Percentiles rank a stretch among this genome's conserved stretches.
Evolutionary conservation across 1,140 invertebrate genomes (phyloP).

Genomic region (Drosophila sechellia): DNA sequence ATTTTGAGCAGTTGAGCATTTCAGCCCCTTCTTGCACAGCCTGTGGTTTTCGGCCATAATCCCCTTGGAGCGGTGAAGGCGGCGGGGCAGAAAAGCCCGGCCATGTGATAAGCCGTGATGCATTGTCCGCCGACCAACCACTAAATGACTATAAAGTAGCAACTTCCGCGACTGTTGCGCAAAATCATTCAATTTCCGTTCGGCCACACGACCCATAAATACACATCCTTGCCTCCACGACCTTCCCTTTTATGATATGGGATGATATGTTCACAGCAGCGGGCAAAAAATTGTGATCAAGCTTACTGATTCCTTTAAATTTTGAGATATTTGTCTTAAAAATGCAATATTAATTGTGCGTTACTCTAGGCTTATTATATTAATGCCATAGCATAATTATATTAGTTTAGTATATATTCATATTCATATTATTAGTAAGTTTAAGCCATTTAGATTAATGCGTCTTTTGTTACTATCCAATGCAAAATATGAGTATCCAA

Average conservation of each 20-base stretch:
- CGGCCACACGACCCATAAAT: constrained; percentile 62
- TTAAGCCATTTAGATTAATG: too few species aligned
- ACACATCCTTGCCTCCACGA: constrained; percentile 15
- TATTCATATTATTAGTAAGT: too few species aligned
- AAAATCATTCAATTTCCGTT: constrained; percentile 84
- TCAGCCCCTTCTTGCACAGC: not conserved
- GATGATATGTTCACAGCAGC: constrained; percentile 1
- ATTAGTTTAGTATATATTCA: too few species aligned
- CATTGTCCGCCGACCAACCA: constrained; percentile 78
- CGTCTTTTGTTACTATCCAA: too few species aligned
- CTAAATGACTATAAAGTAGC: constrained; percentile 84
- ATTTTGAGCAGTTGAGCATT: constrained; percentile 34
- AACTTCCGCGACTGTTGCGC: constrained; percentile 83
- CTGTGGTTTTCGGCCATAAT: constrained; percentile 58
- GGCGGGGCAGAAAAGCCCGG: not conserved
- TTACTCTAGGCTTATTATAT: too few species aligned
- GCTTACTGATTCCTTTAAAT: too few species aligned
- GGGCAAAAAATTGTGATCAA: not conserved
- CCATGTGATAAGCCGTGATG: constrained; percentile 58
- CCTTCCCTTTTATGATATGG: not conserved
- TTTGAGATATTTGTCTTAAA: too few species aligned
- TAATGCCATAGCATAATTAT: too few species aligned
- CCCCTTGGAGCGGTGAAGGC: constrained; percentile 60
- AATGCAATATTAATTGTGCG: too few species aligned
- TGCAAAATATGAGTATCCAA: not conserved